phyloP scores from a whole-genome alignment of 2,888 invertebrate genomes.

The Hipparchia sbordonii region DNA sequence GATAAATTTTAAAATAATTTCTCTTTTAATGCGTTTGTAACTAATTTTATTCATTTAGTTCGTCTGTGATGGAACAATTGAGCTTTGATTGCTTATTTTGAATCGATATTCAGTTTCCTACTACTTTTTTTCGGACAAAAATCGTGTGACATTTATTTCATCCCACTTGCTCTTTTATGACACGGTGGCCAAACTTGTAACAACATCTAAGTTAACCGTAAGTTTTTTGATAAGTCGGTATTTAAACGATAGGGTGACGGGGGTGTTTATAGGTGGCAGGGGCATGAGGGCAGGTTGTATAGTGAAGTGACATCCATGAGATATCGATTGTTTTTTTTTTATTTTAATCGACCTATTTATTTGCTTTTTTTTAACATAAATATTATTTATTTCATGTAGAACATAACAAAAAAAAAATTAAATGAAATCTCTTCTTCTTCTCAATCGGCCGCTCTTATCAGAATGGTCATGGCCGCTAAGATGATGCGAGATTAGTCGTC shows the following conservation, averaged over 20 bases:
- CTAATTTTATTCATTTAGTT: too few species aligned
- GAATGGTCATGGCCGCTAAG: too few species aligned
- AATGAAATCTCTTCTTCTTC: too few species aligned
- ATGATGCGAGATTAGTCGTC: too few species aligned
- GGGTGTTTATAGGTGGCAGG: slow-evolving; percentile 73
- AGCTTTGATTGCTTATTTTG: too few species aligned
- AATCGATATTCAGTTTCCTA: neutral
- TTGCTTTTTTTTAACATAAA: neutral
- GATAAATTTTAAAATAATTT: too few species aligned
- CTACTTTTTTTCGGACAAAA: neutral
- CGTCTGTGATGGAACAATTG: neutral
- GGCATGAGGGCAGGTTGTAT: slow-evolving; percentile 61
- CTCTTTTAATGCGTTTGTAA: too few species aligned
- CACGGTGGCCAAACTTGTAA: slow-evolving; percentile 68
- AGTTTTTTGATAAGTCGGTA: slow-evolving; percentile 83
- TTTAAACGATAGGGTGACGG: slow-evolving; percentile 75
- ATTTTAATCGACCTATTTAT: slow-evolving; percentile 12
- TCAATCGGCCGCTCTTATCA: too few species aligned
- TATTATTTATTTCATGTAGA: too few species aligned
- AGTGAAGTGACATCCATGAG: slow-evolving; percentile 49
- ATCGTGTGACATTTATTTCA: neutral
- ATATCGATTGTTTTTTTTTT: slow-evolving; percentile 46
- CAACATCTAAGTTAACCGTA: slow-evolving; percentile 76
- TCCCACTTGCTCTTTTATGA: slow-evolving; percentile 39
- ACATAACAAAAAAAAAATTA: too few species aligned